These are phyloP conservation scores for Allophyes oxyacanthae DNA, from an alignment of 2,888 invertebrate species.

Conservation along the genomic window DNA sequence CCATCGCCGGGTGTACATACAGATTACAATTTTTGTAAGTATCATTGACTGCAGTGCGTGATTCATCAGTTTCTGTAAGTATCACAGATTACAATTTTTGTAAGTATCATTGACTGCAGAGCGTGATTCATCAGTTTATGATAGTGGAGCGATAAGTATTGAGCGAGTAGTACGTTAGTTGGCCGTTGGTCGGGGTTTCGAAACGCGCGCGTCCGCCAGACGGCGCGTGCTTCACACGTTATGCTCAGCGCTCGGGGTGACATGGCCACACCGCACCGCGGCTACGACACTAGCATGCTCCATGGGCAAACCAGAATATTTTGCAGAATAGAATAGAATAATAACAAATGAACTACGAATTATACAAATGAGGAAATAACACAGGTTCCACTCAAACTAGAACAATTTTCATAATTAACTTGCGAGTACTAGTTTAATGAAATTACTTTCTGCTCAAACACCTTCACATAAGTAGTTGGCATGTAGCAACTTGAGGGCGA, in stretches of 20 bases:
- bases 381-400: too few species aligned
- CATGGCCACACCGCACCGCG: not conserved
- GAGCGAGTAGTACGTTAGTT: conserved; percentile 1
- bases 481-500: too few species aligned
- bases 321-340: too few species aligned
- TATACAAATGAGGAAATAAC: too few species aligned
- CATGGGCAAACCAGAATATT: too few species aligned
- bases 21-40: conserved; percentile 5
- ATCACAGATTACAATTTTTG: conserved; percentile 10
- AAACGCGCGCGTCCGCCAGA: conserved; percentile 2
- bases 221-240: conserved; percentile 10
- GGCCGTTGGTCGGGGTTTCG: conserved; percentile 7
- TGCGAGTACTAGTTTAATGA: too few species aligned
- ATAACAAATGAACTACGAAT: too few species aligned
- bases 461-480: too few species aligned
- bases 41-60: conserved; percentile 12
- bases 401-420: too few species aligned
- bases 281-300: too few species aligned
- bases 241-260: not conserved
- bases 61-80: conserved; percentile 13
- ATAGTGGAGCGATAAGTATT: conserved; percentile 20
- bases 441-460: too few species aligned
- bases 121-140: conserved; percentile 16
- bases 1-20: conserved; percentile 5
- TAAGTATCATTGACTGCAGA: conserved; percentile 4